These are phyloP conservation scores for Acanthaster planci DNA, from an alignment of 35 echinoderm and acorn worm species.

Conservation along the genomic window DNA sequence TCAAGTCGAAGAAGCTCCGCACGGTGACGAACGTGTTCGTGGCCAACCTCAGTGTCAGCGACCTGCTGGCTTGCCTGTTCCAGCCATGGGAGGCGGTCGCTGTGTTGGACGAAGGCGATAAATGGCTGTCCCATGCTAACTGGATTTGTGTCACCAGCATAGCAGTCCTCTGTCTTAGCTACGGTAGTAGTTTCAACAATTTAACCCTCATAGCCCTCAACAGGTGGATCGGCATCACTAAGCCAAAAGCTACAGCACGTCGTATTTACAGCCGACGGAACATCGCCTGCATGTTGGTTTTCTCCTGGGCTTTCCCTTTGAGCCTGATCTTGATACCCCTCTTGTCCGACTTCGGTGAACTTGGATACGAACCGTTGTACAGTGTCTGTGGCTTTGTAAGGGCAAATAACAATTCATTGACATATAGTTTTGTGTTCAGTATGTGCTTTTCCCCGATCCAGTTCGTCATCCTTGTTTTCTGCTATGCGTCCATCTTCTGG, in stretches of 20 bases:
- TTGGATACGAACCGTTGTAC: too few relatives aligned
- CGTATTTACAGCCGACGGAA: too few relatives aligned
- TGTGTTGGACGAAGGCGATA: not conserved
- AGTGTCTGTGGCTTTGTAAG: too few relatives aligned
- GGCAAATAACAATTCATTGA: too few relatives aligned
- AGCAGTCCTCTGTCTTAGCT: not conserved
- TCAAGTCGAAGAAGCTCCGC: slow-evolving; percentile 42
- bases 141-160: slow-evolving; percentile 27
- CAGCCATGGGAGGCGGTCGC: slow-evolving; percentile 11
- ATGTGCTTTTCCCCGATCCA: too few relatives aligned
- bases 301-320: too few relatives aligned
- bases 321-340: too few relatives aligned
- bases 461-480: too few relatives aligned
- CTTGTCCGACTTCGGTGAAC: too few relatives aligned
- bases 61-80: slow-evolving; percentile 39
- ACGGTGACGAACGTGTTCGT: slow-evolving; percentile 55
- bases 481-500: too few relatives aligned
- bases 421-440: too few relatives aligned
- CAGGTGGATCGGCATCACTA: slow-evolving; percentile 1
- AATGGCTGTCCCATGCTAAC: not conserved
- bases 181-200: slow-evolving; percentile 38
- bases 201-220: slow-evolving; percentile 58
- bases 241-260: not conserved
- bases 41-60: slow-evolving; percentile 29
- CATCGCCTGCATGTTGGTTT: too few relatives aligned